These are phyloP conservation scores for Apeira syringaria DNA, from an alignment of 2,888 invertebrate genomes.

Conservation along the genomic window DNA sequence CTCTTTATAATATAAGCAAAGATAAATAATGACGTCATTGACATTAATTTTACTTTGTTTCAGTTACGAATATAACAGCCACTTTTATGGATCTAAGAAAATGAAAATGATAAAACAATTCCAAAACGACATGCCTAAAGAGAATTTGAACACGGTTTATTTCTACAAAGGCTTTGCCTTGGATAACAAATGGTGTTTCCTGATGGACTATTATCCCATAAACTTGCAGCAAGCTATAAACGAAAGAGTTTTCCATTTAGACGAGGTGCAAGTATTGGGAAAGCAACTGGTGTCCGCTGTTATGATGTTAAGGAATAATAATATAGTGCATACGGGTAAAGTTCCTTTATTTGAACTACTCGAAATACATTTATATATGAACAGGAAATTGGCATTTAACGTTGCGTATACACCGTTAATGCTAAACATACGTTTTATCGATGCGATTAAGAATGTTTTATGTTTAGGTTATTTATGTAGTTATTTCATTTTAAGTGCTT, in stretches of 20 bases:
- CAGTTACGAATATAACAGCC: slow-evolving; percentile 17
- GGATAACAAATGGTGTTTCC: slow-evolving; percentile 40
- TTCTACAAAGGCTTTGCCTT: slow-evolving; percentile 40
- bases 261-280: slow-evolving; percentile 46
- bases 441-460: too few relatives aligned
- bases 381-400: too few relatives aligned
- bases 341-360: slow-evolving; percentile 22
- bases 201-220: slow-evolving; percentile 57
- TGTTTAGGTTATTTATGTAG: too few relatives aligned
- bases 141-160: slow-evolving; percentile 38
- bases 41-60: slow-evolving; percentile 9
- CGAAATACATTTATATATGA: too few relatives aligned
- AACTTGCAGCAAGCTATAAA: slow-evolving; percentile 45
- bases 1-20: too few relatives aligned
- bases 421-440: too few relatives aligned
- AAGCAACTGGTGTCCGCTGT: slow-evolving; percentile 57
- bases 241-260: slow-evolving; percentile 44
- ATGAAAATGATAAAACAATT: slow-evolving; percentile 39
- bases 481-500: too few relatives aligned
- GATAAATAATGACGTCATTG: too few relatives aligned
- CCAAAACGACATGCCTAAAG: slow-evolving; percentile 39
- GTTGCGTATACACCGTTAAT: too few relatives aligned
- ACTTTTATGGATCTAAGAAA: slow-evolving; percentile 23
- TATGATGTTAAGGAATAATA: slow-evolving; percentile 41
- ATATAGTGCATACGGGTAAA: slow-evolving; percentile 59